Percentiles rank a stretch among this genome's conserved stretches.
phyloP scores from a whole-genome alignment of 1,140 invertebrate genomes.

The Solenopsis fugax region DNA sequence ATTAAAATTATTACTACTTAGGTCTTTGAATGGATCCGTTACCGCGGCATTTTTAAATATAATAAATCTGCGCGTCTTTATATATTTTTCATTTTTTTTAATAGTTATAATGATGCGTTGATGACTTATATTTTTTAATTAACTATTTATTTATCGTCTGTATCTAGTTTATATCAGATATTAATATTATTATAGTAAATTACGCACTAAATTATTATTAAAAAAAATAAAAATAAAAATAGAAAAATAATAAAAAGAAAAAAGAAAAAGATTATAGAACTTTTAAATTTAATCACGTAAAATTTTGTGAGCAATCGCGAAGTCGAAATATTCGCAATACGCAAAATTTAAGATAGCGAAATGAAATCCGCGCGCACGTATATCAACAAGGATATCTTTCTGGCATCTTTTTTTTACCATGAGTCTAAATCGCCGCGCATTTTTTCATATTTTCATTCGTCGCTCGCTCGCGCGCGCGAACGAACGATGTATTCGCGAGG shows the following conservation, averaged over 20 bases:
- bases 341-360: background rate
- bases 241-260: no score
- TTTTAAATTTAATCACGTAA: background rate
- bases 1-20: no score
- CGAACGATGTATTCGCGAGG: slow-evolving; percentile 69
- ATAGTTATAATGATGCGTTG: background rate
- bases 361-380: background rate
- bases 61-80: no score
- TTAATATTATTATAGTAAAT: background rate
- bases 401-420: background rate
- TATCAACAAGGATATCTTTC: background rate
- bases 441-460: slow-evolving; percentile 10
- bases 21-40: no score
- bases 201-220: no score
- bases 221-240: no score
- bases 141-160: background rate
- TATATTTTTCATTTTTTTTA: background rate
- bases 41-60: no score
- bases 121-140: background rate
- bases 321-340: background rate
- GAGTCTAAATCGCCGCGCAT: background rate
- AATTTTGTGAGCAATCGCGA: background rate
- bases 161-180: background rate
- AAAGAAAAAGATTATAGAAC: background rate
- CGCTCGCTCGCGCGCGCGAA: background rate